phyloP scores from a whole-genome alignment of 1,140 invertebrate genomes.

The Drosophila quadrilineata region DNA sequence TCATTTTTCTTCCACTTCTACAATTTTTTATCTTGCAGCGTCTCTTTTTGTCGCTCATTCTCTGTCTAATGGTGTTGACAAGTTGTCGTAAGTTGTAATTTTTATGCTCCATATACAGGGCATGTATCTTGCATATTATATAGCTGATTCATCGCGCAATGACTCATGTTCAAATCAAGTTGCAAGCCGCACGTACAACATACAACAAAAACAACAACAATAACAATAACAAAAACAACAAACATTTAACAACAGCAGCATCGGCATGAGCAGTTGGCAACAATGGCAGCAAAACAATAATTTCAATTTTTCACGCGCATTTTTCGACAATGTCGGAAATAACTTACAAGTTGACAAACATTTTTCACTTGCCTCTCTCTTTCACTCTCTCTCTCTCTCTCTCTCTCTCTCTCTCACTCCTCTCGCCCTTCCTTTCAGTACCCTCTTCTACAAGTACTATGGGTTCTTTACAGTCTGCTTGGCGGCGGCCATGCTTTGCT shows the following conservation, averaged over 20 bases:
- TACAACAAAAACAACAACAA: slow-evolving; percentile 8
- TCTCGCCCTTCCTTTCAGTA: background rate
- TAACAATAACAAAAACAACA: slow-evolving; percentile 3
- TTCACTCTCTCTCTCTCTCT: background rate
- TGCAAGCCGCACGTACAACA: slow-evolving; percentile 40
- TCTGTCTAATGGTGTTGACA: slow-evolving; percentile 43
- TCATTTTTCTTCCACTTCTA: background rate
- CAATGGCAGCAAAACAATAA: slow-evolving; percentile 46
- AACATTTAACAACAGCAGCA: background rate
- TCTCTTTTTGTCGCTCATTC: background rate
- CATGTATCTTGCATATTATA: slow-evolving; percentile 38
- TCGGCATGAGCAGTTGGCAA: slow-evolving; percentile 3
- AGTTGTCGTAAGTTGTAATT: slow-evolving; percentile 59
- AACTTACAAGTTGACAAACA: slow-evolving; percentile 68
- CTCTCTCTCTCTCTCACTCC: background rate
- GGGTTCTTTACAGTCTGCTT: slow-evolving; percentile 7
- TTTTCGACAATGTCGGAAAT: slow-evolving; percentile 53
- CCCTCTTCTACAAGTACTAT: slow-evolving; percentile 11
- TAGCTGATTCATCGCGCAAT: slow-evolving; percentile 56
- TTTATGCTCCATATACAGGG: slow-evolving; percentile 44
- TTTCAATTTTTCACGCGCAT: slow-evolving; percentile 55
- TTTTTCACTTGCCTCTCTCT: slow-evolving; percentile 27
- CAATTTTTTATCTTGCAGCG: background rate
- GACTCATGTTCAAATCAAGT: slow-evolving; percentile 54
- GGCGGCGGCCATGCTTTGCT: background rate